Evolutionary conservation across 2,797 vertebrate species (phyloP).

Genomic region (Sebastes variabilis): DNA sequence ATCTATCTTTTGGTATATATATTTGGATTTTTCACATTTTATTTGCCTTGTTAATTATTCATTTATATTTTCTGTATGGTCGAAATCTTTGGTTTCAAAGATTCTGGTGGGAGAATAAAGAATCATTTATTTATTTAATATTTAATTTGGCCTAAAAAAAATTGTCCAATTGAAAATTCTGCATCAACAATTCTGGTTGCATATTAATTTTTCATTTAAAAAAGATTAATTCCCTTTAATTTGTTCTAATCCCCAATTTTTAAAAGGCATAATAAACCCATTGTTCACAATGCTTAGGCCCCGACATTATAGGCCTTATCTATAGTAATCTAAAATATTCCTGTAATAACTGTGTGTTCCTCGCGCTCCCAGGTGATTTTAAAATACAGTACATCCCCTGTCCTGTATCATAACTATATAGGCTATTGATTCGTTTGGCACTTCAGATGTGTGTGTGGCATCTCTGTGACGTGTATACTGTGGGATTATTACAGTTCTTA

Average conservation of each 20-base stretch:
- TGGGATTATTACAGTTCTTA: constrained; percentile 6
- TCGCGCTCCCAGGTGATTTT: neutral
- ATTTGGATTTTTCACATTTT: neutral
- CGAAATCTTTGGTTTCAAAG: neutral
- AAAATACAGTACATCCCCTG: neutral
- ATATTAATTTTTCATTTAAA: neutral
- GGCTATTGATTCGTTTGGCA: neutral
- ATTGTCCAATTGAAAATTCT: neutral
- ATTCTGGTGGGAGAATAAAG: neutral
- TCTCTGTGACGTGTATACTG: neutral
- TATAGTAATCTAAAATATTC: neutral
- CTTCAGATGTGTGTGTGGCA: neutral
- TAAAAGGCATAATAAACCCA: neutral
- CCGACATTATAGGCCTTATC: too few species aligned
- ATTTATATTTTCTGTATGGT: neutral
- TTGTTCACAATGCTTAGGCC: neutral
- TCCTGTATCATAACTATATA: neutral
- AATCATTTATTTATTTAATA: neutral
- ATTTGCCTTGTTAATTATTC: neutral
- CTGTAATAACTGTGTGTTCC: neutral
- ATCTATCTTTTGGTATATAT: neutral
- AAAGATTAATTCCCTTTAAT: neutral
- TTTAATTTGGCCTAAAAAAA: neutral
- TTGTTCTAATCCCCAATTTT: neutral
- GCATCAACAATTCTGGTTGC: neutral